phyloP scores from a whole-genome alignment of 2,797 vertebrate species.

The Galaxias olidus region DNA sequence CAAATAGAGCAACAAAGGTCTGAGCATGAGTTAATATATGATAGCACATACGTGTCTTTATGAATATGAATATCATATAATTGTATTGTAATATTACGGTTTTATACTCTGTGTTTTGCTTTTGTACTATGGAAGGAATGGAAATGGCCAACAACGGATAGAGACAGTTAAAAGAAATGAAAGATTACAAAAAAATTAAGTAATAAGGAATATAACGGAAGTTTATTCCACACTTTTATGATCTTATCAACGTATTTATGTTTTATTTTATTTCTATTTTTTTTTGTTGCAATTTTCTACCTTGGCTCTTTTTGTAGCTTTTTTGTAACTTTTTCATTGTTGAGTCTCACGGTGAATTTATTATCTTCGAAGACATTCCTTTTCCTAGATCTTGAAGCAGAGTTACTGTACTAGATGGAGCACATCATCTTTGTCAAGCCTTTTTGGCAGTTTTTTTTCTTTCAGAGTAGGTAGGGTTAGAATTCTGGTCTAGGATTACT shows the following conservation, averaged over 20 bases:
- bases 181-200: slow-evolving; percentile 35
- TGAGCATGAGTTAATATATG: slow-evolving; percentile 82
- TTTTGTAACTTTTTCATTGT: slow-evolving; percentile 48
- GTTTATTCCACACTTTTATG: slow-evolving; percentile 62
- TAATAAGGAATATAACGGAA: slow-evolving; percentile 55
- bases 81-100: slow-evolving; percentile 88
- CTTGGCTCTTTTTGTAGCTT: slow-evolving; percentile 36
- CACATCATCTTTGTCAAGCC: neutral
- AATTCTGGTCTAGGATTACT: too few species aligned
- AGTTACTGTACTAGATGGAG: neutral
- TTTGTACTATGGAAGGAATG: slow-evolving; percentile 69
- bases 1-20: slow-evolving; percentile 87
- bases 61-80: slow-evolving; percentile 82
- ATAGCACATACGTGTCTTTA: slow-evolving; percentile 91
- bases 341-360: slow-evolving; percentile 50
- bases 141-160: slow-evolving; percentile 77
- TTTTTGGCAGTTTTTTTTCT: too few species aligned
- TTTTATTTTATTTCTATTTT: slow-evolving; percentile 57
- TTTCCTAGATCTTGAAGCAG: neutral
- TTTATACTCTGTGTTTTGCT: slow-evolving; percentile 76
- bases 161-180: slow-evolving; percentile 54
- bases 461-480: too few species aligned
- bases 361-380: slow-evolving; percentile 68
- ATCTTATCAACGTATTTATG: slow-evolving; percentile 65
- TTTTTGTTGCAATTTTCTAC: slow-evolving; percentile 29